phyloP scores from a whole-genome alignment of 2,888 invertebrate species.

The Melieria omissa region DNA sequence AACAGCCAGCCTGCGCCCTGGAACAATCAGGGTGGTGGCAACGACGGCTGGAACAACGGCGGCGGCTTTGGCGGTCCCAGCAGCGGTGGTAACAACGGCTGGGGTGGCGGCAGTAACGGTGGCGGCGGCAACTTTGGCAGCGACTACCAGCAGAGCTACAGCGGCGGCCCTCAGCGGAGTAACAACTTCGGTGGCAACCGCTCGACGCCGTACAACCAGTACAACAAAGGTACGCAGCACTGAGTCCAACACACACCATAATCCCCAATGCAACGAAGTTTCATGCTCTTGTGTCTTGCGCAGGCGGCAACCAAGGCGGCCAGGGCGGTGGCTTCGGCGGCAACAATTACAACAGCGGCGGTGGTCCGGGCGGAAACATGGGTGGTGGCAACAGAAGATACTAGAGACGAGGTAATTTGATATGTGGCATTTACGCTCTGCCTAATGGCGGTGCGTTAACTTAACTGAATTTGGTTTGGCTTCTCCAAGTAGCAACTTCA shows the following conservation, averaged over 20 bases:
- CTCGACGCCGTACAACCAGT: slow-evolving; percentile 60
- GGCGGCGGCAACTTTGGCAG: slow-evolving; percentile 62
- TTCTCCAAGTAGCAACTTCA: slow-evolving; percentile 17
- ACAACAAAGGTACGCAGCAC: slow-evolving; percentile 54
- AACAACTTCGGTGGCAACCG: slow-evolving; percentile 60
- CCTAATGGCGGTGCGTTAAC: slow-evolving; percentile 13
- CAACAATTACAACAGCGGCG: slow-evolving; percentile 57
- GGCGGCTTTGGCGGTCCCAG: slow-evolving; percentile 63
- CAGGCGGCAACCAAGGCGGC: slow-evolving; percentile 54
- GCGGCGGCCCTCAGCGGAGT: slow-evolving; percentile 85
- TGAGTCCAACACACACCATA: neutral
- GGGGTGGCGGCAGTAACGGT: slow-evolving; percentile 47
- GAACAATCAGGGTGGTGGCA: slow-evolving; percentile 56
- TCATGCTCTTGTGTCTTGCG: neutral
- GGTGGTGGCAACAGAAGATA: slow-evolving; percentile 62
- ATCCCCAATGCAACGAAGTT: neutral
- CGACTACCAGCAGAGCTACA: slow-evolving; percentile 85
- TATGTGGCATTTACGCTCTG: slow-evolving; percentile 1
- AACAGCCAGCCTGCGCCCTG: slow-evolving; percentile 67
- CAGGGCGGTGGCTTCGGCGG: slow-evolving; percentile 52
- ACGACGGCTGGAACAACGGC: slow-evolving; percentile 60
- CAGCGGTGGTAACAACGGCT: slow-evolving; percentile 62
- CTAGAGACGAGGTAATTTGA: slow-evolving; percentile 38
- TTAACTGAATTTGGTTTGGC: neutral
- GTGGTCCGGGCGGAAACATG: slow-evolving; percentile 56